Evolutionary conservation across 30 jellyfish, hydroid and myxozoan genomes (phyloP), one percentile per base, ranked within the genome.

Genomic region (Mastigias papua): DNA sequence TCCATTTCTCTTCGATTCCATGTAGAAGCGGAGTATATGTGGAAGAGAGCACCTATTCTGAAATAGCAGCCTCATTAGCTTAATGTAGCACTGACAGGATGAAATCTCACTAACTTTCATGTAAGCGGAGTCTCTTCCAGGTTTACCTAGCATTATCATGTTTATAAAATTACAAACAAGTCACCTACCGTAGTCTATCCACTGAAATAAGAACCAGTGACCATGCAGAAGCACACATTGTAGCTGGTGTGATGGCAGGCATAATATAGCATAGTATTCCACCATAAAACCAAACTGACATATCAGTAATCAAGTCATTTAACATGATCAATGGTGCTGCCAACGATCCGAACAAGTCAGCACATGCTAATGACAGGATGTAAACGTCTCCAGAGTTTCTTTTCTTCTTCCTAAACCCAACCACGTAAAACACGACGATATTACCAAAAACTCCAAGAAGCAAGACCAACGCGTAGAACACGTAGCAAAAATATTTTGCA

Each of bases 131-230:
- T n/a, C n/a, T n/a, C n/a, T n/a, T n/a, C n/a, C n/a, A n/a, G n/a
- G n/a, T n/a, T n/a, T n/a, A n/a, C n/a, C n/a, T n/a, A n/a, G n/a
- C n/a, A n/a, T n/a, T n/a, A n/a, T n/a, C n/a, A n/a, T n/a, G n/a
- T n/a, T n/a, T n/a, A n/a, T n/a, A n/a, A n/a, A n/a, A n/a, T n/a
- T n/a, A n/a, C n/a, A n/a, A n/a, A n/a, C n/a, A n/a, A n/a, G n/a
- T n/a, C n/a, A n/a, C n/a, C n/a, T 80, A 80, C 90, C 90, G 70
- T 76, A 65, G 69, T 27, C 96, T 70, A 28, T 88, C 91, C 68
- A 73, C 67, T 9, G 90, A 57, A 32, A 88, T 88, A 61, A 54
- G 48, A 8, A 88, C 86, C 6, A 88, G 76, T 1, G 72, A 46
- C 86, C 96, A 82, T 13, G 80, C 71, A 2, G 96, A 88, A 13